Conservation (phyloP, 2,797 vertebrate species). For the Prionace glauca region DNA sequence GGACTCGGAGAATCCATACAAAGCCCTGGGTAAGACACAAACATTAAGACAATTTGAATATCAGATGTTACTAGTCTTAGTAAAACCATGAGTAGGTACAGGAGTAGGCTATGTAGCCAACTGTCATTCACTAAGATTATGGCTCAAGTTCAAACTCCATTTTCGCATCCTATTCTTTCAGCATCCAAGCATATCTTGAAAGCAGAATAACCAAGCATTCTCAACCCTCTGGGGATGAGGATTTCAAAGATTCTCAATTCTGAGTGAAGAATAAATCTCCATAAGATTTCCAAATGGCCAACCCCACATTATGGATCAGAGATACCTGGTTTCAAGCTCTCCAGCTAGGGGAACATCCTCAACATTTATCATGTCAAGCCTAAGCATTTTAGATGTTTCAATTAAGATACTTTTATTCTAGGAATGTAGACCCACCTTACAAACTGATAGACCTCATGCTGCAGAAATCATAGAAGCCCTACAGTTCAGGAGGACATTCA, state of each 20-base stretch:
- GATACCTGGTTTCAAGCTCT: not conserved
- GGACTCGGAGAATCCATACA: slow-evolving; percentile 70
- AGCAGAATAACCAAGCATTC: not conserved
- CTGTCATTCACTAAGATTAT: not conserved
- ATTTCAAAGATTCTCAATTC: not conserved
- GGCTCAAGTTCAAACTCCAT: not conserved
- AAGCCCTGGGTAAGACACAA: slow-evolving; percentile 57
- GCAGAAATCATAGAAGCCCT: not conserved
- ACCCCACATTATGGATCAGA: not conserved
- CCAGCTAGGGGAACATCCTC: not conserved
- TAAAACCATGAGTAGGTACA: not conserved
- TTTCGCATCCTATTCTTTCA: not conserved
- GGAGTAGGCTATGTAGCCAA: not conserved
- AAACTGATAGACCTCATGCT: not conserved
- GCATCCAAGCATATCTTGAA: not conserved
- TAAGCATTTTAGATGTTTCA: not conserved
- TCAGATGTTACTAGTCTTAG: not conserved
- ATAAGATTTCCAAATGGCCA: not conserved
- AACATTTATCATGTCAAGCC: not conserved
- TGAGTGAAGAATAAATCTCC: not conserved
- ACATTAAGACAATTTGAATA: not conserved
- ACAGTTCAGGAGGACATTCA: too few relatives aligned
- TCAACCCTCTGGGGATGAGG: not conserved
- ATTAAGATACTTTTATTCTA: not conserved
- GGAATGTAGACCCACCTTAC: not conserved